Conservation (phyloP, 2,113 vertebrate genomes). For the Mugil cephalus region DNA sequence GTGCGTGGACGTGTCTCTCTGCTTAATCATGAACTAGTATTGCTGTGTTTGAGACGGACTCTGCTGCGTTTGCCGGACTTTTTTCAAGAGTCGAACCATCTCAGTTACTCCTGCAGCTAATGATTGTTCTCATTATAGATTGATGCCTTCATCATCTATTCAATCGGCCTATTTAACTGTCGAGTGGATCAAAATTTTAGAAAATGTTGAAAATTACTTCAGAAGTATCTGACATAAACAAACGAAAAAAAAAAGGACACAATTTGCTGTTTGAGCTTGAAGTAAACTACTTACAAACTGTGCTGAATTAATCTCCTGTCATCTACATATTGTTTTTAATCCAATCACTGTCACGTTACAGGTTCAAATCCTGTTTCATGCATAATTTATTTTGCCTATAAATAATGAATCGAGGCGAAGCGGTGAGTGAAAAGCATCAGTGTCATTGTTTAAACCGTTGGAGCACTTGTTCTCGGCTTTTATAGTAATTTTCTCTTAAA, state of each 20-base stretch:
- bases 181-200: neutral
- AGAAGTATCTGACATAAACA: too few species aligned
- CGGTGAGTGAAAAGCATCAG: neutral
- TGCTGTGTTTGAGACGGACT: too few species aligned
- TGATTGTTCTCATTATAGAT: constrained; percentile 33
- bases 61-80: too few species aligned
- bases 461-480: neutral
- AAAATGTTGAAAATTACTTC: constrained; percentile 14
- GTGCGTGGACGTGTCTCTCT: too few species aligned
- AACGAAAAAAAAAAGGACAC: too few species aligned
- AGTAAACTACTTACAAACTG: neutral
- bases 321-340: neutral
- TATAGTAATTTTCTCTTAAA: constrained; percentile 9
- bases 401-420: too few species aligned
- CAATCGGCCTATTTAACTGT: neutral
- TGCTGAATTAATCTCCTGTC: neutral
- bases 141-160: neutral
- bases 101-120: neutral
- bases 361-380: too few species aligned
- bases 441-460: neutral
- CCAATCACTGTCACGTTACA: neutral
- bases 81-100: too few species aligned
- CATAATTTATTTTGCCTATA: too few species aligned
- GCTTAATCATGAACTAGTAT: too few species aligned
- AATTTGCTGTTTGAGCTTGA: neutral